Conservation (phyloP, 2,888 invertebrate genomes). For the Agrotis segetum region DNA sequence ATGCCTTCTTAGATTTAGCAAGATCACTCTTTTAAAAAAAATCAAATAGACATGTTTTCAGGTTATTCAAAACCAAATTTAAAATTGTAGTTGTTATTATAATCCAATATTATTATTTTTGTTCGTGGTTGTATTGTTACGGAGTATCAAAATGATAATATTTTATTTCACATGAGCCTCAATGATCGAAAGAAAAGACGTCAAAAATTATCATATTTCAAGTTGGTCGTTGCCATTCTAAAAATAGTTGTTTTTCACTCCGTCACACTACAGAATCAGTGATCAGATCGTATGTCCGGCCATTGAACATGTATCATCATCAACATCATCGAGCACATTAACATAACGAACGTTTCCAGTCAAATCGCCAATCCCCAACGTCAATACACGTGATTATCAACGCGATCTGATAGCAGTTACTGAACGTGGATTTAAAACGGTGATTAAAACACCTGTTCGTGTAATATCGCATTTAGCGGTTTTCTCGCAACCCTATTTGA, state of each 20-base stretch:
- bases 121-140: too few relatives aligned
- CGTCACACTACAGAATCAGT: background rate
- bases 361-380: background rate
- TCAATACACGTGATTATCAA: slow-evolving; percentile 4
- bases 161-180: too few relatives aligned
- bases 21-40: too few relatives aligned
- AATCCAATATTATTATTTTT: background rate
- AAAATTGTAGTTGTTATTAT: background rate
- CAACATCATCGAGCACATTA: slow-evolving; percentile 7
- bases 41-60: background rate
- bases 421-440: slow-evolving; percentile 4
- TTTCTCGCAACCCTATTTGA: slow-evolving; percentile 13
- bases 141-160: too few relatives aligned
- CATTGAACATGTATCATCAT: background rate
- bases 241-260: background rate
- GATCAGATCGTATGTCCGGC: background rate
- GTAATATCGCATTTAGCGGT: slow-evolving; percentile 30
- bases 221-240: too few relatives aligned
- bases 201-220: too few relatives aligned
- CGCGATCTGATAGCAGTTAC: background rate
- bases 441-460: slow-evolving; percentile 20
- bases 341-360: slow-evolving; percentile 14
- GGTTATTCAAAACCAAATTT: background rate
- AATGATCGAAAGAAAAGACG: too few relatives aligned
- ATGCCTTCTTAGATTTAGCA: too few relatives aligned